A percentile compares a stretch with the other conserved stretches of the same genome.
phyloP scores from a whole-genome alignment of 64 coral and sea anemone genomes.

The Platygyra sinensis region DNA sequence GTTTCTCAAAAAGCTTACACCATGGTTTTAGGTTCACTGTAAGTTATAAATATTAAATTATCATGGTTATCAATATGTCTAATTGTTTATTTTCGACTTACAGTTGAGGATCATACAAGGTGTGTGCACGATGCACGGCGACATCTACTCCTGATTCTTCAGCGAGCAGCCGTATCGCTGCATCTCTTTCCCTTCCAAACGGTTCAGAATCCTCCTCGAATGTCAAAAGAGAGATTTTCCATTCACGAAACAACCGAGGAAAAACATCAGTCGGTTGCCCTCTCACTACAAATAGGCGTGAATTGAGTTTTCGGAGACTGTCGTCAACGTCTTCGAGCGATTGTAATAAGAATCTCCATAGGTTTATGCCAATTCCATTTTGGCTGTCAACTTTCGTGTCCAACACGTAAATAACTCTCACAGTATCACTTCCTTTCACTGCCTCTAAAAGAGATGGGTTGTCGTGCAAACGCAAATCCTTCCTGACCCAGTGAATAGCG shows the following conservation, averaged over 20 bases:
- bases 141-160: constrained; percentile 65
- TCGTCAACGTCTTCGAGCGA: constrained; percentile 60
- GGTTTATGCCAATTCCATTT: constrained; percentile 43
- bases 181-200: constrained; percentile 67
- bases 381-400: constrained; percentile 39
- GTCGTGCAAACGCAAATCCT: constrained; percentile 77
- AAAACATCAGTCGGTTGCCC: constrained; percentile 67
- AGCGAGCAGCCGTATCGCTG: constrained; percentile 62
- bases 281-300: constrained; percentile 71
- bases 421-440: constrained; percentile 56
- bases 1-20: too few relatives aligned
- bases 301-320: constrained; percentile 62
- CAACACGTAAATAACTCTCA: constrained; percentile 72
- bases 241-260: constrained; percentile 64
- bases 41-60: not conserved
- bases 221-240: constrained; percentile 66
- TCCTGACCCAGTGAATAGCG: constrained; percentile 72
- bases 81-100: constrained; percentile 34
- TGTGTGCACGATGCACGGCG: constrained; percentile 23
- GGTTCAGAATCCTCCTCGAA: constrained; percentile 66
- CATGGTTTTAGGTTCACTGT: not conserved
- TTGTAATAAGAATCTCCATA: constrained; percentile 83
- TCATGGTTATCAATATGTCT: not conserved
- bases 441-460: constrained; percentile 73
- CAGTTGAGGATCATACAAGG: constrained; percentile 66